These are phyloP conservation scores for Drosophila erecta DNA, from an alignment of 1,140 invertebrate species.

Conservation along the genomic window DNA sequence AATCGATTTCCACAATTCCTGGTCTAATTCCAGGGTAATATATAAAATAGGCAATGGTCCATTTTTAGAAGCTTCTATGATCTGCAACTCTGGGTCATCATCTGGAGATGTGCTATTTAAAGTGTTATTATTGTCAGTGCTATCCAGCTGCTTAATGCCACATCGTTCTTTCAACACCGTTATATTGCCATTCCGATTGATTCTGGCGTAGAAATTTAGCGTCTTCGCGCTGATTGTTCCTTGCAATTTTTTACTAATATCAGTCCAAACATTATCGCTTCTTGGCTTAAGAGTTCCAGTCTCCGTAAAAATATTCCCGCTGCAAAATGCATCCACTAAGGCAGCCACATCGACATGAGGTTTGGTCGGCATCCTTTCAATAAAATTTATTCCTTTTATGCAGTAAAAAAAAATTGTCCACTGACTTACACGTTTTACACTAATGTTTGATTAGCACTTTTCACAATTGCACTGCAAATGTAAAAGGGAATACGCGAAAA, in stretches of 20 bases:
- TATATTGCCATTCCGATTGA: background rate
- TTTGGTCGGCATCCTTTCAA: background rate
- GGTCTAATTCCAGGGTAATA: background rate
- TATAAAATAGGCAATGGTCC: background rate
- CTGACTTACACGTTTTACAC: no score
- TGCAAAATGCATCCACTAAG: slow-evolving; percentile 1
- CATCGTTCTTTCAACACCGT: background rate
- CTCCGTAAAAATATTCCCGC: background rate
- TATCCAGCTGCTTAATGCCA: background rate
- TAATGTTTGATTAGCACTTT: no score
- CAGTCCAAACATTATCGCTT: background rate
- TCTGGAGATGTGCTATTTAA: background rate
- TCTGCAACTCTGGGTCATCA: background rate
- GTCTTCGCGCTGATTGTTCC: no score
- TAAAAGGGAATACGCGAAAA: no score
- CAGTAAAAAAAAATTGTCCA: no score
- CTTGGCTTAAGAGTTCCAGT: background rate
- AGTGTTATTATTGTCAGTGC: background rate
- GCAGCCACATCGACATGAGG: background rate
- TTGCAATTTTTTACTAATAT: background rate
- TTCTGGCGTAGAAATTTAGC: background rate
- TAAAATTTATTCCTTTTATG: no score
- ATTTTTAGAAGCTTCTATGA: background rate
- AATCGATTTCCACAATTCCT: background rate
- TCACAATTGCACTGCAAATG: no score